Conservation (phyloP, 2,888 invertebrate species). For the Tribolium freemani region DNA sequence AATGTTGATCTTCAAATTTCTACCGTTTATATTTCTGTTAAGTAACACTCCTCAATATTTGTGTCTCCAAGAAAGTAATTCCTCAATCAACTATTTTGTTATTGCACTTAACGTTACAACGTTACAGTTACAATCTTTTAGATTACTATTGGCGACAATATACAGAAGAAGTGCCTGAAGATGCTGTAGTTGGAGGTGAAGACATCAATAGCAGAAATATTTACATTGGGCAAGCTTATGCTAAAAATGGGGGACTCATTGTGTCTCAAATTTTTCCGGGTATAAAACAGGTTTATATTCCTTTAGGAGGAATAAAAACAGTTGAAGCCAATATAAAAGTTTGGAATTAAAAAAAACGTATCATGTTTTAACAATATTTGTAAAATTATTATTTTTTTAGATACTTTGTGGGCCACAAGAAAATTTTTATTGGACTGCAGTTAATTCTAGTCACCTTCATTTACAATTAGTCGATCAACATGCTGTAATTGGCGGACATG, state of each 20-base stretch:
- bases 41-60: neutral
- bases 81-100: neutral
- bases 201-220: conserved; percentile 8
- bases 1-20: neutral
- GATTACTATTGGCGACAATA: conserved; percentile 30
- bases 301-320: conserved; percentile 2
- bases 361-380: neutral
- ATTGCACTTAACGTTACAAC: neutral
- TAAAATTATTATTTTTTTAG: neutral
- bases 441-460: neutral
- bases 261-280: conserved; percentile 7
- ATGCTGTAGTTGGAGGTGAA: conserved; percentile 24
- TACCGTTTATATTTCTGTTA: neutral
- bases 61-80: neutral
- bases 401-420: conserved; percentile 18
- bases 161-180: conserved; percentile 13
- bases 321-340: conserved; percentile 1
- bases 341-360: neutral
- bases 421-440: conserved; percentile 12
- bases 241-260: neutral
- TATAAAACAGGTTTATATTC: neutral
- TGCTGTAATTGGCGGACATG: conserved; percentile 19
- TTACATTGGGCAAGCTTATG: conserved; percentile 23
- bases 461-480: neutral
- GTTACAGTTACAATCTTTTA: neutral